Evolutionary conservation across 2,888 invertebrate genomes (phyloP).

Genomic region (Caenorhabditis doughertyi): DNA sequence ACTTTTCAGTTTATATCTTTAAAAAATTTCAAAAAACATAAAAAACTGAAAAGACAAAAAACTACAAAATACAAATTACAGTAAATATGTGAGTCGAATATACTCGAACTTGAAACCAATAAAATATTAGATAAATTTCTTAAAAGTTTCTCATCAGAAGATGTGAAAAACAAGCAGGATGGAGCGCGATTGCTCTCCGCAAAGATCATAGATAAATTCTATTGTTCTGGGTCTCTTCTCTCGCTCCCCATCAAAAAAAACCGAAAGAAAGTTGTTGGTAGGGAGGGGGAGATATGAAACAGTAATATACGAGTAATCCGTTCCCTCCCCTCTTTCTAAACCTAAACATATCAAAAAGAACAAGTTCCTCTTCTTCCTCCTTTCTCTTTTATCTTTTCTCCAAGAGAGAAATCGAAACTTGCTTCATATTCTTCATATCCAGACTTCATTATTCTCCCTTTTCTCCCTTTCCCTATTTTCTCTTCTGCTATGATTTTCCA

Average conservation of each 20-base stretch:
- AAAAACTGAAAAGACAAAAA: too few relatives aligned
- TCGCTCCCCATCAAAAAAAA: neutral
- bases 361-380: constrained; percentile 9
- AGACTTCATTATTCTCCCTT: constrained; percentile 37
- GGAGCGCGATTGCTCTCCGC: too few relatives aligned
- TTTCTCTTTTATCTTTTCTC: constrained; percentile 1
- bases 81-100: too few relatives aligned
- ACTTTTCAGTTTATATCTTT: too few relatives aligned
- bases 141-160: too few relatives aligned
- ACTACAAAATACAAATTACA: too few relatives aligned
- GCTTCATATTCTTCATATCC: constrained; percentile 29
- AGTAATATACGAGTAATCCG: constrained; percentile 27
- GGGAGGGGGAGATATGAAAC: neutral
- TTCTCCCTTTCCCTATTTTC: neutral
- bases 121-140: too few relatives aligned
- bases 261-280: neutral
- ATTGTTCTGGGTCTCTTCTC: neutral
- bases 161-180: too few relatives aligned
- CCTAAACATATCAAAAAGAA: constrained; percentile 7
- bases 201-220: too few relatives aligned
- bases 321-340: neutral
- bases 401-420: neutral
- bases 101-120: too few relatives aligned
- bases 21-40: too few relatives aligned
- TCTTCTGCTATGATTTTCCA: constrained; percentile 7